phyloP scores from a whole-genome alignment of 1,140 invertebrate species.

The Rhysida immarginata region DNA sequence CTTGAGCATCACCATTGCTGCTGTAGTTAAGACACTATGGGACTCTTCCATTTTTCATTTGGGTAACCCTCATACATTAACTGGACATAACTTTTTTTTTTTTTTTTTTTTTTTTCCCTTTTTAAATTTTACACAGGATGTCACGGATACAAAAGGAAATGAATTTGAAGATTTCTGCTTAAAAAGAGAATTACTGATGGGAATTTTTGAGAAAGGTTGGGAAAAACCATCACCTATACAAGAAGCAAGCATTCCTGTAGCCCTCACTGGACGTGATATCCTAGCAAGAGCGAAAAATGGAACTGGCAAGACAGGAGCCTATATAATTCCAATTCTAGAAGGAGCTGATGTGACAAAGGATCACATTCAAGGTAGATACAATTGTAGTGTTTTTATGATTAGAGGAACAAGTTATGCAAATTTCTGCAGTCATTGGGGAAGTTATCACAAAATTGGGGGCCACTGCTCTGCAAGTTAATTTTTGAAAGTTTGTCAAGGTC shows the following conservation, averaged over 20 bases:
- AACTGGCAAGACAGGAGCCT: slow-evolving; percentile 99
- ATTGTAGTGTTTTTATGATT: too few relatives aligned
- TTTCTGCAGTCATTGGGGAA: too few relatives aligned
- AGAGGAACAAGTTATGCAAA: too few relatives aligned
- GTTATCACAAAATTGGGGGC: too few relatives aligned
- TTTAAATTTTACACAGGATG: slow-evolving; percentile 54
- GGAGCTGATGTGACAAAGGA: slow-evolving; percentile 77
- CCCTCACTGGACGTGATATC: slow-evolving; percentile 92
- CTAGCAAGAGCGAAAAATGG: slow-evolving; percentile 98
- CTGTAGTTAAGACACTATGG: background rate
- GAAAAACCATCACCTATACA: slow-evolving; percentile 99
- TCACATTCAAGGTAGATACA: slow-evolving; percentile 58
- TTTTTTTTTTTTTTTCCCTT: background rate
- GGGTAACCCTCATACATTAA: background rate
- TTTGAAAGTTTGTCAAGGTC: too few relatives aligned
- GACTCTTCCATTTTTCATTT: background rate
- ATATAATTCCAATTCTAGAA: slow-evolving; percentile 96
- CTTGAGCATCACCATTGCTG: too few relatives aligned
- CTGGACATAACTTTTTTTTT: background rate
- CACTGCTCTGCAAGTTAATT: too few relatives aligned
- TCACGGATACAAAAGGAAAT: slow-evolving; percentile 96
- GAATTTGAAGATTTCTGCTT: slow-evolving; percentile 99
- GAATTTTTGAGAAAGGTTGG: slow-evolving; percentile 99
- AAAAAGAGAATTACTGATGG: slow-evolving; percentile 94
- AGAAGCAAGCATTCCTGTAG: slow-evolving; percentile 96